Evolutionary conservation across 2,113 vertebrate genomes (phyloP).

Genomic region (Gorilla gorilla): DNA sequence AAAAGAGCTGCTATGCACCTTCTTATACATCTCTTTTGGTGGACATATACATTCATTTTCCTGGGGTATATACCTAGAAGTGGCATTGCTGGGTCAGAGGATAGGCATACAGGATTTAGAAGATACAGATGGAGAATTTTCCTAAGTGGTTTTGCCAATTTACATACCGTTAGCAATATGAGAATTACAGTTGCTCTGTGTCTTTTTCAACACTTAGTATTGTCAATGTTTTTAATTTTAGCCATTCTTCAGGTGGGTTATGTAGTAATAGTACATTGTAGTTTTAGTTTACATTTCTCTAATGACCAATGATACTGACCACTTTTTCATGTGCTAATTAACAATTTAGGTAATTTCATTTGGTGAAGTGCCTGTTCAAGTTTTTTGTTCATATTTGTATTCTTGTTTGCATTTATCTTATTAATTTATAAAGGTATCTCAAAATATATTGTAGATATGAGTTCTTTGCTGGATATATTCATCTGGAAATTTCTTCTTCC

Average conservation of each 20-base stretch:
- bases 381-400: not conserved
- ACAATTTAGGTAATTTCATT: not conserved
- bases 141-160: not conserved
- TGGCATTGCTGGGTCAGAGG: not conserved
- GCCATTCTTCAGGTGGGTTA: no score
- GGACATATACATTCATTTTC: not conserved
- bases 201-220: not conserved
- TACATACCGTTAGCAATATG: not conserved
- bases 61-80: not conserved
- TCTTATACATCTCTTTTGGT: not conserved
- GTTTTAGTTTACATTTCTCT: not conserved
- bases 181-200: not conserved
- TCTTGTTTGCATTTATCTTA: not conserved
- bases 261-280: not conserved
- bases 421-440: not conserved
- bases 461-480: not conserved
- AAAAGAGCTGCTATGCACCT: not conserved
- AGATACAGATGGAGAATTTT: not conserved
- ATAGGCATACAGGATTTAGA: not conserved
- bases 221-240: not conserved
- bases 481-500: not conserved
- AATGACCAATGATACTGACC: not conserved
- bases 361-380: not conserved
- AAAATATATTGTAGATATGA: not conserved
- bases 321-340: not conserved